phyloP scores from a whole-genome alignment of 2,797 vertebrate species.

The Periparus ater region DNA sequence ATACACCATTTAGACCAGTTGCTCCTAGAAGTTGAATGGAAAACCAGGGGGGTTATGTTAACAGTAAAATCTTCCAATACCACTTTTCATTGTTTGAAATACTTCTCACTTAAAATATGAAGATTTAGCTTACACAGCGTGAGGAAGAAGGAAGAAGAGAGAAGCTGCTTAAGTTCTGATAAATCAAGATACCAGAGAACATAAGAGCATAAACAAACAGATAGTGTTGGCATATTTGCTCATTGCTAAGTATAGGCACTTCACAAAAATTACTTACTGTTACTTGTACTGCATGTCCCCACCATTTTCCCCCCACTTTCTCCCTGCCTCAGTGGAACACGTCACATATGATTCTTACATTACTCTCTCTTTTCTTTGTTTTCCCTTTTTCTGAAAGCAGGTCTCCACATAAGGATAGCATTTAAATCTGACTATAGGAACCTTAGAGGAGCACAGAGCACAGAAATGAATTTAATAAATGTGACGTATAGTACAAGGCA shows the following conservation, averaged over 20 bases:
- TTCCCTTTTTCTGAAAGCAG: neutral
- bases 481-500: neutral
- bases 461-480: neutral
- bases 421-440: neutral
- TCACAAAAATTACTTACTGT: neutral
- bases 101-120: slow-evolving; percentile 18
- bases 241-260: neutral
- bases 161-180: neutral
- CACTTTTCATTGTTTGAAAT: neutral
- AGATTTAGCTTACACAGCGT: neutral
- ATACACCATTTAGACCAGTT: neutral
- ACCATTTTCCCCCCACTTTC: neutral
- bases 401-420: neutral
- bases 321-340: neutral
- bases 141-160: neutral
- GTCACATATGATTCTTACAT: neutral
- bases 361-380: neutral
- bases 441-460: neutral
- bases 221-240: neutral
- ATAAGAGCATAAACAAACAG: neutral
- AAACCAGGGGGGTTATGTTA: neutral
- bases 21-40: neutral
- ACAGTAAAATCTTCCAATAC: neutral
- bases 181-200: neutral
- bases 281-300: neutral